Conservation (phyloP, 2,888 invertebrate species). For the Acutogordius australiensis region DNA sequence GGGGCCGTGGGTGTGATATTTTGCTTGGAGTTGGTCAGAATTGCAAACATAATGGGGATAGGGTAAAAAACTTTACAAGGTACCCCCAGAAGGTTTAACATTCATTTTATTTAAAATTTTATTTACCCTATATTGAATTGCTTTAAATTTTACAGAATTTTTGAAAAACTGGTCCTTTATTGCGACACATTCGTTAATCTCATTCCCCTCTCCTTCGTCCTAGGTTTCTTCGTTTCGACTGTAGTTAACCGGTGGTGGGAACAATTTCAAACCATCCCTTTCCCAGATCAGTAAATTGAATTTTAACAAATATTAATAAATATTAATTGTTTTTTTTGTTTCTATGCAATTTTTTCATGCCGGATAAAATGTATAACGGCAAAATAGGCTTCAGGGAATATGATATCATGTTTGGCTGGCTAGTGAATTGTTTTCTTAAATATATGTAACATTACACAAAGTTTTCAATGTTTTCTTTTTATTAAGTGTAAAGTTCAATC, state of each 20-base stretch:
- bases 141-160: conserved; percentile 36
- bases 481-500: too few relatives aligned
- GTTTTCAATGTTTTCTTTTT: too few relatives aligned
- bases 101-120: neutral
- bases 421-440: too few relatives aligned
- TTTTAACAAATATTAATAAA: neutral
- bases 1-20: too few relatives aligned
- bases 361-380: neutral
- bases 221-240: conserved; percentile 69
- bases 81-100: too few relatives aligned
- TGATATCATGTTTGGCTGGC: too few relatives aligned
- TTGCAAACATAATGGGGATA: too few relatives aligned
- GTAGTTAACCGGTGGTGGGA: conserved; percentile 76
- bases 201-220: conserved; percentile 63
- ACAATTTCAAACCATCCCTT: conserved; percentile 54
- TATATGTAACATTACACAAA: too few relatives aligned
- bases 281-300: conserved; percentile 39
- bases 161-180: conserved; percentile 50
- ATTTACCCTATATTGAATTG: too few relatives aligned
- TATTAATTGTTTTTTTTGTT: neutral
- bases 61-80: too few relatives aligned
- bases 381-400: too few relatives aligned
- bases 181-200: conserved; percentile 55
- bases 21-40: too few relatives aligned
- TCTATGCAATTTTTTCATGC: neutral